Evolutionary conservation across 1,140 invertebrate genomes (phyloP), one percentile per base, ranked within the genome.

Genomic region (Drosophila athabasca): DNA sequence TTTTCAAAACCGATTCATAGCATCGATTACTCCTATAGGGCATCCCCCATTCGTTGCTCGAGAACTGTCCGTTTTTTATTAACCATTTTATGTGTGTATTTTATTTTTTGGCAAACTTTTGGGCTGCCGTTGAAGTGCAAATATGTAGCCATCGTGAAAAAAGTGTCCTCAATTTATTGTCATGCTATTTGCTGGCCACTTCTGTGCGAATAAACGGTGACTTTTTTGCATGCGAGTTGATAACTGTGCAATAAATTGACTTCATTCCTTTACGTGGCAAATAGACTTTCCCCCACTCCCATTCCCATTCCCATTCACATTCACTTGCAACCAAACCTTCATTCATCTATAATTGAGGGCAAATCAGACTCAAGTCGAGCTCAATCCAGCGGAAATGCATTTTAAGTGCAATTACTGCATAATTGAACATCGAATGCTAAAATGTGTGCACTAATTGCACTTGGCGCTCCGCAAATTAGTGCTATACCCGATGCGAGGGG

Each of bases 371-470:
- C 43, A 50, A 81, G 77, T 69, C 50, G 62, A 64, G 62, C 65
- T 76, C 61, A 65, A 60, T 68, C 64, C 49, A 87, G 66, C 82
- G 78, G 82, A 88, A 87, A 73, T 88, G 75, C 57, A 65, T 76
- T 71, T 82, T 82, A 72, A 88, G 72, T 82, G 82, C 82, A 88
- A 88, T 87, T 87, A 87, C 80, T 87, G 82, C 82, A 85, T 85
- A 85, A 85, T 85, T 87, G 87, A 78, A 82, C 57, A 79, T 58
- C 55, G 31, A 79, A 70, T 71, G 45, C 57, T 52, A 39, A 65
- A 75, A 50, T 43, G 17, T 19, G 17, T 19, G 17, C 17, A 64
- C 70, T 72, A 88, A 87, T 81, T 75, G 69, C 67, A 24, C 31
- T 26, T 26, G 24, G 24, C 24, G 24, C 24, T 26, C 5, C 24